Evolutionary conservation across 2,888 invertebrate species (phyloP), one percentile per base, ranked within the genome.

Genomic region (Dryomyza anilis): DNA sequence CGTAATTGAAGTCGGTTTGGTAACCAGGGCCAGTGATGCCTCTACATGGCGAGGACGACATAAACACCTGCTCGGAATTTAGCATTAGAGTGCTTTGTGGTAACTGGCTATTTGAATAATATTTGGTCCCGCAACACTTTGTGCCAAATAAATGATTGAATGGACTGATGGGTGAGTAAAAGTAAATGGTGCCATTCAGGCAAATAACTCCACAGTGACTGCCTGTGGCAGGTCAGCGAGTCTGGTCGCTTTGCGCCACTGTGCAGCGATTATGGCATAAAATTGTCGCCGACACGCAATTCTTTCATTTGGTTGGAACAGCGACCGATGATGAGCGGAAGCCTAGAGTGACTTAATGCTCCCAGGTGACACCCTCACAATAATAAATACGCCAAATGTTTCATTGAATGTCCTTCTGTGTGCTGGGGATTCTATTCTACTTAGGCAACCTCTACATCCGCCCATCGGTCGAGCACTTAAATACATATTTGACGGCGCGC

Each of bases 201-300:
- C 25, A 7, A 27, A 12, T 27, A 25, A 23, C 10, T 8, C 25
- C 14, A 25, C 19, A 3, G 16, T 27, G 16, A 10, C 4, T n/a
- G n/a, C 27, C 3, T 12, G 2, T 52, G 14, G 12, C 23, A 23
- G 3, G 5, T 5, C 16, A 4, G 8, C 21, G 21, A 46, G 21
- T n/a, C n/a, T n/a, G n/a, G n/a, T n/a, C n/a, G n/a, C n/a, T n/a
- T 23, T 25, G 30, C 30, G 1, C 46, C 46, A 59, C 46, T 30
- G 46, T 59, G 30, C 12, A 19, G 29, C 30, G 12, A 8, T n/a
- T 19, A 10, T 29, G 21, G 12, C 61, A 48, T 43, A 8, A 23
- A 69, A 68, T 70, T 64, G 69, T 55, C 66, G 65, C 65, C 67
- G 67, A 67, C 70, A 70, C 69, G 70, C 70, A 69, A 70, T 70